These are phyloP conservation scores for Garra rufa DNA, from an alignment of 2,113 vertebrate species.

Conservation along the genomic window DNA sequence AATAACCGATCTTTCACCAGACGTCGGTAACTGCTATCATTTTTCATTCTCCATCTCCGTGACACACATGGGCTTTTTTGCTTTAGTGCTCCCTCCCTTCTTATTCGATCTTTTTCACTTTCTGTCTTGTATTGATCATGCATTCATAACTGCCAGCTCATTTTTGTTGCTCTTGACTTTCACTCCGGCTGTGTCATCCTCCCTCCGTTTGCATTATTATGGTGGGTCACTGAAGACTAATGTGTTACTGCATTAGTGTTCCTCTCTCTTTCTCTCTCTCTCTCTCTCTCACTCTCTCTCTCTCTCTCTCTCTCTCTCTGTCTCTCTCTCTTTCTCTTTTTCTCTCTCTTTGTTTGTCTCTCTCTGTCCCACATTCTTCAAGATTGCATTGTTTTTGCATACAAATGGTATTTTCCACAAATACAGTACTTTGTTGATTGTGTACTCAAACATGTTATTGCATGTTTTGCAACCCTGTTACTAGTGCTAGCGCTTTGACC, in stretches of 20 bases:
- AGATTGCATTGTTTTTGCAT: neutral
- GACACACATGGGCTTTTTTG: conserved; percentile 55
- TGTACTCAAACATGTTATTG: neutral
- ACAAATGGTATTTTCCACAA: neutral
- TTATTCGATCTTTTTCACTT: conserved; percentile 47
- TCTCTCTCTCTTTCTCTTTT: no score
- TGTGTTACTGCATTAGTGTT: conserved; percentile 32
- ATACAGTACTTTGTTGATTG: neutral
- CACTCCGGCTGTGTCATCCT: conserved; percentile 26
- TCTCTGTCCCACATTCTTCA: neutral
- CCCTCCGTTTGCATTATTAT: neutral
- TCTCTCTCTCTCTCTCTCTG: no score
- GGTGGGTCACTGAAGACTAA: conserved; percentile 33
- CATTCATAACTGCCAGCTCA: conserved; percentile 58
- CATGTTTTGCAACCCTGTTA: neutral
- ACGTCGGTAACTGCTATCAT: conserved; percentile 78
- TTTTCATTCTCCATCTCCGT: conserved; percentile 68
- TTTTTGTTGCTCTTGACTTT: conserved; percentile 53
- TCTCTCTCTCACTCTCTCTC: no score
- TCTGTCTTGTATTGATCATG: conserved; percentile 52
- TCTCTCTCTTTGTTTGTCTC: no score
- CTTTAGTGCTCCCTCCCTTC: conserved; percentile 50
- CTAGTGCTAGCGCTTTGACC: no score
- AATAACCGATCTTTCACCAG: conserved; percentile 76
- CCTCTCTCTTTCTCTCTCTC: no score